Conservation (phyloP, 1,140 invertebrate species). For the Coelopa frigida region DNA sequence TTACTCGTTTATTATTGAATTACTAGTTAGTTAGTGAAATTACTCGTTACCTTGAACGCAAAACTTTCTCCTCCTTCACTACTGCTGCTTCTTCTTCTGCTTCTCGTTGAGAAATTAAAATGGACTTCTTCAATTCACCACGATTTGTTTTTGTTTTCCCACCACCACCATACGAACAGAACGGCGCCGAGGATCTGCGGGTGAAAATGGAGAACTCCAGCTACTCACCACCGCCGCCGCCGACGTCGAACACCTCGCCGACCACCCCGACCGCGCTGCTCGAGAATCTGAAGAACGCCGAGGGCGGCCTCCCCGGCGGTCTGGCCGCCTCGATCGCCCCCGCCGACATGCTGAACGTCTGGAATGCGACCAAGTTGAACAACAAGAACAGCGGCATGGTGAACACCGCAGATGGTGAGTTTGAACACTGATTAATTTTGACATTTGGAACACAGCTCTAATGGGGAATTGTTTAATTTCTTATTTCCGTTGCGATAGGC, state of each 20-base stretch:
- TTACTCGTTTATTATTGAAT: too few relatives aligned
- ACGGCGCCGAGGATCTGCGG: slow-evolving; percentile 49
- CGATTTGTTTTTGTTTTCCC: too few relatives aligned
- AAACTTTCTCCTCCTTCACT: too few relatives aligned
- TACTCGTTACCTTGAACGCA: too few relatives aligned
- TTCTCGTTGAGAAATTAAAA: too few relatives aligned
- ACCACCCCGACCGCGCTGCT: slow-evolving; percentile 48
- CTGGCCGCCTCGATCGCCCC: slow-evolving; percentile 40
- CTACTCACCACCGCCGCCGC: slow-evolving; percentile 46
- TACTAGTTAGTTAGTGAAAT: too few relatives aligned
- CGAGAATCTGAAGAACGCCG: slow-evolving; percentile 48
- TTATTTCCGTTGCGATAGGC: slow-evolving; percentile 50
- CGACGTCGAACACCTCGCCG: slow-evolving; percentile 47
- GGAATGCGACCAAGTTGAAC: slow-evolving; percentile 44
- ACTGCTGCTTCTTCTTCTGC: too few relatives aligned
- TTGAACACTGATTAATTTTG: not conserved
- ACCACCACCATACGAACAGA: too few relatives aligned
- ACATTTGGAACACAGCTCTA: slow-evolving; percentile 1
- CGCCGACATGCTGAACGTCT: slow-evolving; percentile 44
- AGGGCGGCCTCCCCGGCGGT: slow-evolving; percentile 38
- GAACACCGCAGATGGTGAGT: slow-evolving; percentile 41
- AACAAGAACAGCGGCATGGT: slow-evolving; percentile 42
- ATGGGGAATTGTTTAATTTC: slow-evolving; percentile 5
- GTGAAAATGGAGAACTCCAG: slow-evolving; percentile 51
- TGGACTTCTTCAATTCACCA: too few relatives aligned